Conservation (phyloP, 2,797 vertebrate genomes). For the Clarias fuscus region DNA sequence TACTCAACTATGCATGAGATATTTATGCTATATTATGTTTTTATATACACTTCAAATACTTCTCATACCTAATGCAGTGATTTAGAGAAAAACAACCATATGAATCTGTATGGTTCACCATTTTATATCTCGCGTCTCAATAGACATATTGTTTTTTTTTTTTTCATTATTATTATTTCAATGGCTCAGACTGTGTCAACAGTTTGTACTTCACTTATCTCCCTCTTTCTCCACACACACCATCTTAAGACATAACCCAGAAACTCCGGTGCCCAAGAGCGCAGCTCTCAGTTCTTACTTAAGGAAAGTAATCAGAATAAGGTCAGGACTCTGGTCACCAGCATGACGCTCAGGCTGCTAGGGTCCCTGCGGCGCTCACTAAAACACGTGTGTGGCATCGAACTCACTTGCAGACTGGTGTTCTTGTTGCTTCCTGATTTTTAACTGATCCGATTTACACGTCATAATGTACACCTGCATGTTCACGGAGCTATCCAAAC, state of each 20-base stretch:
- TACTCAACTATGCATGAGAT: too few relatives aligned
- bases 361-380: slow-evolving; percentile 8
- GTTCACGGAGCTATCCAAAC: not conserved
- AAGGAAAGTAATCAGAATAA: slow-evolving; percentile 43
- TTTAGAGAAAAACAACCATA: not conserved
- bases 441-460: not conserved
- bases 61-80: not conserved
- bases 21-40: too few relatives aligned
- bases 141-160: not conserved
- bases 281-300: slow-evolving; percentile 30
- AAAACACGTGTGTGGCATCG: slow-evolving; percentile 4
- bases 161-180: too few relatives aligned
- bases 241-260: slow-evolving; percentile 40
- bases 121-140: not conserved
- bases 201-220: not conserved
- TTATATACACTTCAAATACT: not conserved
- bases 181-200: not conserved
- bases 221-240: not conserved
- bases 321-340: slow-evolving; percentile 39
- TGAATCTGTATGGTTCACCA: too few relatives aligned
- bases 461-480: not conserved
- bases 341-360: not conserved
- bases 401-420: not conserved
- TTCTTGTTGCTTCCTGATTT: not conserved
- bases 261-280: slow-evolving; percentile 18